Conservation (phyloP, 2,888 invertebrate species). For the Phragmatobia fuliginosa region DNA sequence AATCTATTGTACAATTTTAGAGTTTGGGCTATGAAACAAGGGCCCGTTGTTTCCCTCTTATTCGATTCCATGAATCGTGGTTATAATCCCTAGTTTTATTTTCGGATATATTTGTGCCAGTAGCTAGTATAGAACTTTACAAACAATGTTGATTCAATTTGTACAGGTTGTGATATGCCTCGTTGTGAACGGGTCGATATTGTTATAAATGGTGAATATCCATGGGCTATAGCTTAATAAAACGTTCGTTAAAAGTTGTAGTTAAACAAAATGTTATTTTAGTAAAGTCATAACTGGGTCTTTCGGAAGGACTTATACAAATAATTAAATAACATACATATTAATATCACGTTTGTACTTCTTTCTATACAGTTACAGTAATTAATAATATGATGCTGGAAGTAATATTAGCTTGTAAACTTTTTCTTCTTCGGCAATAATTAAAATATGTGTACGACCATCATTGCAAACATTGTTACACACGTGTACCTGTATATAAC, state of each 20-base stretch:
- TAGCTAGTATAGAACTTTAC: constrained; percentile 87
- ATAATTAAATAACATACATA: constrained; percentile 73
- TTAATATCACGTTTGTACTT: constrained; percentile 79
- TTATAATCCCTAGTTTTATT: constrained; percentile 84
- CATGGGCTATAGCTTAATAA: constrained; percentile 85
- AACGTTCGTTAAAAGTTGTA: constrained; percentile 85
- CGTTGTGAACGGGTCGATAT: constrained; percentile 86
- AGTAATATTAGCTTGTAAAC: constrained; percentile 70
- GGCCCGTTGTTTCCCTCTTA: constrained; percentile 82
- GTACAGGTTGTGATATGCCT: constrained; percentile 87
- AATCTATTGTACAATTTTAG: constrained; percentile 83
- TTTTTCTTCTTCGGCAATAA: constrained; percentile 67
- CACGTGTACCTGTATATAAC: constrained; percentile 57
- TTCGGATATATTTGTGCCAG: constrained; percentile 84
- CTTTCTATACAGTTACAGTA: constrained; percentile 74
- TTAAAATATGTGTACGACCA: constrained; percentile 61
- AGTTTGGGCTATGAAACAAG: constrained; percentile 78
- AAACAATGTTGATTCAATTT: constrained; percentile 87
- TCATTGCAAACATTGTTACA: constrained; percentile 46
- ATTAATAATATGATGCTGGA: constrained; percentile 63
- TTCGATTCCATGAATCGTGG: constrained; percentile 86
- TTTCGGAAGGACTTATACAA: constrained; percentile 83
- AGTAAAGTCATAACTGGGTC: constrained; percentile 80
- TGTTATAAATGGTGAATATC: constrained; percentile 86
- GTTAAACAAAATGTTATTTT: constrained; percentile 83